These are phyloP conservation scores for Lucilia cuprina DNA, from an alignment of 1,140 invertebrate genomes.

Conservation along the genomic window DNA sequence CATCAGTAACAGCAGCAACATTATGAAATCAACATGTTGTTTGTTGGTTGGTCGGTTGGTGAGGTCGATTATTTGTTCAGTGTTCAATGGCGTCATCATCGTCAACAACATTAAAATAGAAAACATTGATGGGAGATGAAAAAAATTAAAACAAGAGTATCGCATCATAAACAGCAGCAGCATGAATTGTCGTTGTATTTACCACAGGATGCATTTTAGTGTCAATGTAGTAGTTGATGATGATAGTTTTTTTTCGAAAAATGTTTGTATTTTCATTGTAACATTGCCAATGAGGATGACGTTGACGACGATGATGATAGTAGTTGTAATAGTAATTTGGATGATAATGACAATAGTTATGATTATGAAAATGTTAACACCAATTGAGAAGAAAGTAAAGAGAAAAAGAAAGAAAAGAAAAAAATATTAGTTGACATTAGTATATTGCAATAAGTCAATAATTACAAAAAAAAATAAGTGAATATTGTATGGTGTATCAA, in stretches of 20 bases:
- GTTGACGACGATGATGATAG: neutral
- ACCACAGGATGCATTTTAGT: conserved; percentile 30
- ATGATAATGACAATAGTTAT: neutral
- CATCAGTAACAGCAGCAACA: conserved; percentile 23
- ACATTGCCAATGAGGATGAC: neutral
- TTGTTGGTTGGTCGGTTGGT: neutral
- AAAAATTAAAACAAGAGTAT: neutral
- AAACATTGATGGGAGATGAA: neutral
- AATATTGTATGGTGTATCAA: too few relatives aligned
- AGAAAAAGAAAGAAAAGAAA: conserved; percentile 1
- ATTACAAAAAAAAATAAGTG: too few relatives aligned
- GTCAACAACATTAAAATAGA: neutral
- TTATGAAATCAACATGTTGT: conserved; percentile 22
- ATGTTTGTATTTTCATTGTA: neutral
- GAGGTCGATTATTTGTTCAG: neutral
- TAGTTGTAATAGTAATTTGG: neutral
- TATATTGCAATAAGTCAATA: neutral
- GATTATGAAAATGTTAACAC: conserved; percentile 22
- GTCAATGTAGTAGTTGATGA: neutral
- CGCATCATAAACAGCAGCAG: neutral
- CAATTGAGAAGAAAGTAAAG: neutral
- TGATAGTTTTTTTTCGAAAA: too few relatives aligned
- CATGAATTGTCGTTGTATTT: neutral
- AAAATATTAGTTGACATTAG: conserved; percentile 21
- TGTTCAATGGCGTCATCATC: too few relatives aligned